A percentile compares a stretch with the other conserved stretches of the same genome.
Evolutionary conservation across 2,113 vertebrate species (phyloP).

Genomic region (Albula goreensis): DNA sequence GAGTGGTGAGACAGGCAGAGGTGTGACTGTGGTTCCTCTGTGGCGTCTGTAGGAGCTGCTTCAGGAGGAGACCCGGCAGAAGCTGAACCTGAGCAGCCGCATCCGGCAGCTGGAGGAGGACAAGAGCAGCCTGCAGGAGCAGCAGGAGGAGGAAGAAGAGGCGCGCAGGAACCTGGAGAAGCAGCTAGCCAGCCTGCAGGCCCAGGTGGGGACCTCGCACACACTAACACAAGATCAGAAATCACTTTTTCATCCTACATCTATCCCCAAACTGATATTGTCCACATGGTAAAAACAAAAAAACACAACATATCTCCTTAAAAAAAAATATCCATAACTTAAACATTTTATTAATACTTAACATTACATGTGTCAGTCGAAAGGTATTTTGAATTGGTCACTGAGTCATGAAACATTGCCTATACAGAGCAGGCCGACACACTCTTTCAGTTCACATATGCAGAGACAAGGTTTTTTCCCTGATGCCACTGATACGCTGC

Average conservation of each 20-base stretch:
- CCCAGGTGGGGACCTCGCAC: conserved; percentile 75
- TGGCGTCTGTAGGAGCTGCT: conserved; percentile 80
- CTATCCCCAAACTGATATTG: too few species aligned
- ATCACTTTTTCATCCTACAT: background rate
- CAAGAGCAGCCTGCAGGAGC: conserved; percentile 87
- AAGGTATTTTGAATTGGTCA: too few species aligned
- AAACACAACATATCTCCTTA: too few species aligned
- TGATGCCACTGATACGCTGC: too few species aligned
- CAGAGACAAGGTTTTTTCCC: too few species aligned
- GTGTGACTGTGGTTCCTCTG: background rate
- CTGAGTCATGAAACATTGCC: too few species aligned
- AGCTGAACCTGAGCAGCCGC: conserved; percentile 88
- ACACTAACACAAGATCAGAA: background rate
- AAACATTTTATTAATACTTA: too few species aligned
- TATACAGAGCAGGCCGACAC: too few species aligned
- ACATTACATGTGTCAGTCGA: too few species aligned
- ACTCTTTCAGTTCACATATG: too few species aligned
- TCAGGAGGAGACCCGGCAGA: conserved; percentile 95
- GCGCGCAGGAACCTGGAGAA: conserved; percentile 88
- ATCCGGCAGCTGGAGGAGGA: conserved; percentile 95
- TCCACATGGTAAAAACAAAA: too few species aligned
- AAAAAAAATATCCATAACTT: too few species aligned
- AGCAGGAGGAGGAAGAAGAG: conserved; percentile 96
- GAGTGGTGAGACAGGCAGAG: background rate
- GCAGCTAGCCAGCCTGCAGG: conserved; percentile 82